A percentile compares a stretch with the other conserved stretches of the same genome.
Evolutionary conservation across 2,797 vertebrate genomes (phyloP).

Genomic region (Sciurus vulgaris): DNA sequence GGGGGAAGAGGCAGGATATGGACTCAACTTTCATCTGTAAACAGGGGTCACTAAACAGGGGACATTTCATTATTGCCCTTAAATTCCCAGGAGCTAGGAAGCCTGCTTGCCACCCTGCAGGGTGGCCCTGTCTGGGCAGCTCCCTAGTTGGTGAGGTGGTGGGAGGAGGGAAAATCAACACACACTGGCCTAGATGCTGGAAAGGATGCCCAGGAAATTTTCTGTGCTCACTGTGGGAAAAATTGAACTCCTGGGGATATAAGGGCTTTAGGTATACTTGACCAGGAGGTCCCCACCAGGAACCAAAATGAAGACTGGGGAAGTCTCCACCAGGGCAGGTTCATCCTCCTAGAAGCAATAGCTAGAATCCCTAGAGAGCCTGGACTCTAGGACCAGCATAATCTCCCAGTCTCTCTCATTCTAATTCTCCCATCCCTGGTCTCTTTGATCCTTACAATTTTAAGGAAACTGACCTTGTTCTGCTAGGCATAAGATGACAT

Average conservation of each 20-base stretch:
- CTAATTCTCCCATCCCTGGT: background rate
- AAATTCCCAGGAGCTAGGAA: slow-evolving; percentile 71
- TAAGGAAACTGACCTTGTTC: slow-evolving; percentile 26
- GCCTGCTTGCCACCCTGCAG: slow-evolving; percentile 52
- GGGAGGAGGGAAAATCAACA: slow-evolving; percentile 22
- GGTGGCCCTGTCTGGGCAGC: slow-evolving; percentile 47
- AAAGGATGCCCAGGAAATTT: slow-evolving; percentile 44
- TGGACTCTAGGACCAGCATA: background rate
- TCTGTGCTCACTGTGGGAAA: background rate
- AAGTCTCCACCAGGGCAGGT: background rate
- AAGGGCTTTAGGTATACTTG: background rate
- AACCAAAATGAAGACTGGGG: slow-evolving; percentile 31
- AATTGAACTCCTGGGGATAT: background rate
- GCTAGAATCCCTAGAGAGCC: background rate
- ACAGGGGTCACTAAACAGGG: slow-evolving; percentile 78
- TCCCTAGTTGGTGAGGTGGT: background rate
- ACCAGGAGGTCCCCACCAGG: background rate
- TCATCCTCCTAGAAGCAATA: background rate
- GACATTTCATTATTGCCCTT: slow-evolving; percentile 78
- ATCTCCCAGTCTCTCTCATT: background rate
- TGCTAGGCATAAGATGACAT: background rate
- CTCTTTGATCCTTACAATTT: background rate
- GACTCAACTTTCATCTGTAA: slow-evolving; percentile 79
- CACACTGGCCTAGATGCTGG: background rate
- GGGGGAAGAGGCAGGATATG: slow-evolving; percentile 56